Percentiles rank a stretch among this genome's conserved stretches.
phyloP scores from a whole-genome alignment of 2,797 vertebrate species.

The Lepus townsendii region DNA sequence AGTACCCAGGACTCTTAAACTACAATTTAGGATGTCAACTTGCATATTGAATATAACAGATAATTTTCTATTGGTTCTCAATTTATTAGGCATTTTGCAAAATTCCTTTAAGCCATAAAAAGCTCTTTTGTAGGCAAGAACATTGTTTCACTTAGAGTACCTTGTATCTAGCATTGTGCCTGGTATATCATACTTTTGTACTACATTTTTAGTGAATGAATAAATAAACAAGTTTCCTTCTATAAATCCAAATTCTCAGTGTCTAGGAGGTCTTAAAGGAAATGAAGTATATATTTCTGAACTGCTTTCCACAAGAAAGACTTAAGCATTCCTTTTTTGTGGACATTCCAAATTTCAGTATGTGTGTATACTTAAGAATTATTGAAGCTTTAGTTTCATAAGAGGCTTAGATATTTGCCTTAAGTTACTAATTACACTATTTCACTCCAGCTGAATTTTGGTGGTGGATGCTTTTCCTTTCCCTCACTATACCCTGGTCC shows the following conservation, averaged over 20 bases:
- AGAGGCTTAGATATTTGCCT: constrained; percentile 52
- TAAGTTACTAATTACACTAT: constrained; percentile 38
- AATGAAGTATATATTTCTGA: constrained; percentile 26
- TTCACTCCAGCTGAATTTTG: constrained; percentile 25
- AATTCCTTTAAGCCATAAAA: constrained; percentile 19
- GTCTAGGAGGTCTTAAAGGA: constrained; percentile 18
- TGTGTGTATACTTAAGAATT: constrained; percentile 8
- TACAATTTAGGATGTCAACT: constrained; percentile 11
- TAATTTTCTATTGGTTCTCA: constrained; percentile 56
- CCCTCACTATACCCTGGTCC: background rate
- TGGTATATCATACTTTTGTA: background rate
- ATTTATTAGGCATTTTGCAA: constrained; percentile 21
- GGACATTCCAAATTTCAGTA: background rate
- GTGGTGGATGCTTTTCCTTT: constrained; percentile 7
- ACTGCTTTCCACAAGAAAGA: constrained; percentile 31
- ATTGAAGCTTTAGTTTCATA: constrained; percentile 2
- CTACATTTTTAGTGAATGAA: constrained; percentile 18
- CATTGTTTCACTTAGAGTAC: constrained; percentile 15
- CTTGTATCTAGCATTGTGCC: background rate
- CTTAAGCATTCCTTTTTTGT: constrained; percentile 21
- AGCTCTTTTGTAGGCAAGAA: constrained; percentile 10
- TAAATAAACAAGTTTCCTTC: constrained; percentile 26
- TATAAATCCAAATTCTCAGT: constrained; percentile 45
- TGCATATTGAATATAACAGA: background rate
- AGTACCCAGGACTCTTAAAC: background rate